Percentiles rank a stretch among this genome's conserved stretches.
Evolutionary conservation across 2,888 invertebrate genomes (phyloP).

Genomic region (Peribatodes rhomboidaria): DNA sequence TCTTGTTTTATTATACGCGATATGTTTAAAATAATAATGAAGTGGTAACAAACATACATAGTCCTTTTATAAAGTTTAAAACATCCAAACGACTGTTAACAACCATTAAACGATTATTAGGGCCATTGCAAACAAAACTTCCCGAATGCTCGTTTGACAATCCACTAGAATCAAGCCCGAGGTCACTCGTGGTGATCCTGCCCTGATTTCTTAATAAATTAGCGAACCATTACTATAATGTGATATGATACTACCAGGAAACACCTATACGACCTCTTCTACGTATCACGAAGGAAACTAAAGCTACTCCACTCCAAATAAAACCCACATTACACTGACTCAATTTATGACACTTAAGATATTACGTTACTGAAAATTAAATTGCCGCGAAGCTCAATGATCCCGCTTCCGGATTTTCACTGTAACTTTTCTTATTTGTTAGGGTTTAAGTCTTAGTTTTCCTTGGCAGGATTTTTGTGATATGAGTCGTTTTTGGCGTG

Average conservation of each 20-base stretch:
- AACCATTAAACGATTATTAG: too few relatives aligned
- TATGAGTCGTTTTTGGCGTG: constrained; percentile 57
- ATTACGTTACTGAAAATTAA: constrained; percentile 62
- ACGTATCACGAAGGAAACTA: constrained; percentile 46
- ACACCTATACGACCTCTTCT: constrained; percentile 68
- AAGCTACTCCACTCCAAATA: constrained; percentile 43
- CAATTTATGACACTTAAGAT: constrained; percentile 53
- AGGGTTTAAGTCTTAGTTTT: constrained; percentile 55
- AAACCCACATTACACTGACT: constrained; percentile 45
- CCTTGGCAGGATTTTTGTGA: constrained; percentile 43
- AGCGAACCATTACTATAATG: constrained; percentile 75
- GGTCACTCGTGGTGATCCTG: constrained; percentile 65
- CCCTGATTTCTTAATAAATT: constrained; percentile 81
- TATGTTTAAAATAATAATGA: too few relatives aligned
- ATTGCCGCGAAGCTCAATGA: constrained; percentile 83
- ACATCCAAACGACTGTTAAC: too few relatives aligned
- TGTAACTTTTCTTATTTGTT: constrained; percentile 54
- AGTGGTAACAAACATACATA: too few relatives aligned
- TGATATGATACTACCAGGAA: constrained; percentile 83
- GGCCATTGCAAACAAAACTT: constrained; percentile 39
- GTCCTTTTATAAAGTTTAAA: too few relatives aligned
- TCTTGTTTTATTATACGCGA: too few relatives aligned
- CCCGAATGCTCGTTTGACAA: background rate
- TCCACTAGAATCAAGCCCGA: constrained; percentile 39
- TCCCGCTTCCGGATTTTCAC: constrained; percentile 68